Evolutionary conservation across 2,888 invertebrate genomes (phyloP), one percentile per base, ranked within the genome.

Genomic region (Agriopis leucophaearia): DNA sequence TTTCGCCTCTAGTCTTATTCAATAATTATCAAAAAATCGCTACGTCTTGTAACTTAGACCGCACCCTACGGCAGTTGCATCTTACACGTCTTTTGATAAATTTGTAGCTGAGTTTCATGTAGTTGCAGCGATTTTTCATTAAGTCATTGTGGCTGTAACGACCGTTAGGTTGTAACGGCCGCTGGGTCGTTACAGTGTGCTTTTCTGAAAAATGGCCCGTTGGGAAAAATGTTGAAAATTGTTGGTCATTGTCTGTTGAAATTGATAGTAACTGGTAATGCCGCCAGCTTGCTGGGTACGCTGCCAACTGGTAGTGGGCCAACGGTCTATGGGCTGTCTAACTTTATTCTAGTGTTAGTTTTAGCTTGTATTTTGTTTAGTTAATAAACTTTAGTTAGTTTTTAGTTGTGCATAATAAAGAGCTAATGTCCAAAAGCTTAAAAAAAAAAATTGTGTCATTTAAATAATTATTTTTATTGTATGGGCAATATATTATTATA

Each of bases 1-100:
- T 27, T 27, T 27, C 27, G 4, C 27, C 27, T 1, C 27, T 27
- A 2, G 1, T 27, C 27, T 27, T 50, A 7, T 13, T 18, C 1
- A 0, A 15, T 6, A 47, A 18, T 48, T 10, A 10, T 18, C 18
- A 35, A 13, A 0, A 61, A 50, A 7, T 27, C 66, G 66, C 70
- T 50, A 13, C 6, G 10, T 54, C 63, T 47, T 61, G 44, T 68
- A 40, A 44, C 54, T 62, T 63, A 44, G 2, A 48, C 70, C 59
- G 42, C 45, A 45, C 0, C 10, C 40, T 36, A 51, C 16, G 38
- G 45, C 51, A 69, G 72, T 74, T 66, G 72, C 68, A 72, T 72
- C 59, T 66, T 63, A 71, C 71, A 68, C 64, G 67, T 66, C 16
- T 56, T 61, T 60, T 66, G 71, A 71, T 70, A 72, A 71, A 67